Conservation (phyloP, 2,888 invertebrate genomes). For the Ypsolopha scabrella region DNA sequence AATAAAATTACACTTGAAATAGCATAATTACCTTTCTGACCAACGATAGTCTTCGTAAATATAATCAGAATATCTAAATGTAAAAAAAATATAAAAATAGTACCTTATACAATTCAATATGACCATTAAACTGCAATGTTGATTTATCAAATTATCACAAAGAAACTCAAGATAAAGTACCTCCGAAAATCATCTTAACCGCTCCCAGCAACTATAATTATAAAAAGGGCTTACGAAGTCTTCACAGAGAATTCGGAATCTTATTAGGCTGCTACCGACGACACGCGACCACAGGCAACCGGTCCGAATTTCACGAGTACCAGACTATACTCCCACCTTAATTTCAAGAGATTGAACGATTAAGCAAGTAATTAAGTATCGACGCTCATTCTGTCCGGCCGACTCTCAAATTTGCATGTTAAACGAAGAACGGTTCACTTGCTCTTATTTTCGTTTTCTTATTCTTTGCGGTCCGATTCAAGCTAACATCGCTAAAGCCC, state of each 20-base stretch:
- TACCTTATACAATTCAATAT: not conserved
- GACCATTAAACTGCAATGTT: not conserved
- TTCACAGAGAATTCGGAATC: constrained; percentile 3
- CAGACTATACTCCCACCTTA: constrained; percentile 38
- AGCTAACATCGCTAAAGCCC: constrained; percentile 29
- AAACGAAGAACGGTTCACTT: constrained; percentile 50
- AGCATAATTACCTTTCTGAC: too few relatives aligned
- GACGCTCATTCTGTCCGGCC: constrained; percentile 64
- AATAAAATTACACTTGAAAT: too few relatives aligned
- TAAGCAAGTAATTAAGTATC: constrained; percentile 69
- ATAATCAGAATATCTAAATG: not conserved
- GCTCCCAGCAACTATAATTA: not conserved
- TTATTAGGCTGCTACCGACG: constrained; percentile 7
- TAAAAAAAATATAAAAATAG: not conserved
- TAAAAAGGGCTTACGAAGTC: not conserved
- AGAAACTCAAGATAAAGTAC: not conserved
- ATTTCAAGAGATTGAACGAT: constrained; percentile 58
- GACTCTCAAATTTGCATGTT: constrained; percentile 70
- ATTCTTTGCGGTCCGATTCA: constrained; percentile 20
- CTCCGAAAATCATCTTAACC: not conserved
- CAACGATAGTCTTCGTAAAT: too few relatives aligned
- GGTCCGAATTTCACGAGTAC: constrained; percentile 21
- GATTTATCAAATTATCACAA: not conserved
- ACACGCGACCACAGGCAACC: constrained; percentile 9
- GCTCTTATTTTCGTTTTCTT: constrained; percentile 54